Conservation (phyloP, 1,140 invertebrate genomes). For the Colletes gigas region DNA sequence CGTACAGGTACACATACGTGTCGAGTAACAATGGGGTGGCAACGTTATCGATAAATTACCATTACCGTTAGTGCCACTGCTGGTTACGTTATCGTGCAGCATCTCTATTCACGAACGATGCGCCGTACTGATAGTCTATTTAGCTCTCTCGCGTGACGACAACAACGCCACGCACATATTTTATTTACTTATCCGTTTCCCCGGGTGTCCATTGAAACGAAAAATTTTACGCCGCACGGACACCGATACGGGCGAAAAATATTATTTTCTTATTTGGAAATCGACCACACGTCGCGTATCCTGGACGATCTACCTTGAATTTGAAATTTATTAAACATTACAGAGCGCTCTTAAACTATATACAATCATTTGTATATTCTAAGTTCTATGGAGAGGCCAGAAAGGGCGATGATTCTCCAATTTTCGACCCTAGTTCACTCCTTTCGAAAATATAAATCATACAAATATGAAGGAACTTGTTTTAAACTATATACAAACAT, state of each 20-base stretch:
- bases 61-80: slow-evolving; percentile 50
- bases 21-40: slow-evolving; percentile 47
- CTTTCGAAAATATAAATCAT: no score
- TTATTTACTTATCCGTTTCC: not conserved
- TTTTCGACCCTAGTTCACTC: no score
- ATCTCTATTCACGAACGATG: slow-evolving; percentile 50
- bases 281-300: not conserved
- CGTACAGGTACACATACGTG: not conserved
- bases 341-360: no score
- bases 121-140: slow-evolving; percentile 37
- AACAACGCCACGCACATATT: not conserved
- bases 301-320: no score
- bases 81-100: slow-evolving; percentile 47
- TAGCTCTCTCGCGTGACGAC: slow-evolving; percentile 31
- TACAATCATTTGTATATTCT: no score
- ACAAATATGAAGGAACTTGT: no score
- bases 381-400: no score
- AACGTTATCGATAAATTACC: slow-evolving; percentile 51
- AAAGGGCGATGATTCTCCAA: no score
- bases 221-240: not conserved
- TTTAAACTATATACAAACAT: no score
- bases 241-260: not conserved
- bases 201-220: not conserved
- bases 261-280: not conserved
- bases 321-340: no score